Evolutionary conservation across 53 echinoderm and acorn worm genomes (phyloP), one percentile per base, ranked within the genome.

Genomic region (Echinometra lucunter): DNA sequence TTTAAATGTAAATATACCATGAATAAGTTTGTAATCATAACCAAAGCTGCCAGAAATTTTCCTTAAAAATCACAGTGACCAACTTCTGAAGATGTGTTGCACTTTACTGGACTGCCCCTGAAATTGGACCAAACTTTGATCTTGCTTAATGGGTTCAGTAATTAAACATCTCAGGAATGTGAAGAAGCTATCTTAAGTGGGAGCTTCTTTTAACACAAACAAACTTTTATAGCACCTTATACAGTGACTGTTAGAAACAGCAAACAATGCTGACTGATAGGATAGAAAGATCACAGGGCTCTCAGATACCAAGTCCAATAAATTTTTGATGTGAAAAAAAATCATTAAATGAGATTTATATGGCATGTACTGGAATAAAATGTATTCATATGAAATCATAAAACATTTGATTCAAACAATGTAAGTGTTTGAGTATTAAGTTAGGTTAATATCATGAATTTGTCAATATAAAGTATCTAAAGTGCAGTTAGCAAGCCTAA

Each of bases 141-240:
- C 45, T 47, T 27, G 85, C 85, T n/a, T 47, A 85, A 85, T 28
- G n/a, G 28, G 85, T 47, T 5, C 12, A 4, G 85, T 85, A 16
- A 85, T 85, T 85, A 47, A 45, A 85, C 85, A 85, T 47, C 13
- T n/a, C 30, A 11, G 53, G 53, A 85, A 85, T 47, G 85, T 85
- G 85, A 85, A 85, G 85, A 85, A 85, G 85, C 85, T 49, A 85
- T 80, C 17, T 85, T 21, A n/a, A 21, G n/a, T 17, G 23, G 53
- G 85, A 45, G 85, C 85, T 47, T 85, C 85, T 30, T n/a, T 49
- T 85, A 49, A 28, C 47, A 85, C 49, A 85, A 49, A 85, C 30
- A 85, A 45, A 85, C 45, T 47, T 80, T 85, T 85, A 85, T 85
- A 49, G 30, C 85, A 85, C 49, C 30, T 85, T 53, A 85, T n/a